phyloP scores from a whole-genome alignment of 2,797 vertebrate genomes.

The Cuculus canorus region DNA sequence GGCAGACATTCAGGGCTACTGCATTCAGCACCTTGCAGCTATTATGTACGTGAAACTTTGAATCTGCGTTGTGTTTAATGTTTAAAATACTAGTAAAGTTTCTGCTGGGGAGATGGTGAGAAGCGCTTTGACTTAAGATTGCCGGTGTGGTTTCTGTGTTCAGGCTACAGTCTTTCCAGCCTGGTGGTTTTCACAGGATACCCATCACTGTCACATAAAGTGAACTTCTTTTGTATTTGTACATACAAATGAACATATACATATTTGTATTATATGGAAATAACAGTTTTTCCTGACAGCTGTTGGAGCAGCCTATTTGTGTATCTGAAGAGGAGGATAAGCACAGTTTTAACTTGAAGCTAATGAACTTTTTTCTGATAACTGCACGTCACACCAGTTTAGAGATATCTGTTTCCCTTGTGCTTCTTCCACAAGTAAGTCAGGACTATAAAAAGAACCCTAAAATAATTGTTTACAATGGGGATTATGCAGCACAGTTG shows the following conservation, averaged over 20 bases:
- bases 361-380: background rate
- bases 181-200: background rate
- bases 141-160: background rate
- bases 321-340: background rate
- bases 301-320: background rate
- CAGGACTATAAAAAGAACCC: background rate
- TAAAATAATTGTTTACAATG: background rate
- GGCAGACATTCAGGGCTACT: background rate
- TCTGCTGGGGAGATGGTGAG: background rate
- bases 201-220: background rate
- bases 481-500: background rate
- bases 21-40: background rate
- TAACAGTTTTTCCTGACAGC: background rate
- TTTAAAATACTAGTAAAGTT: background rate
- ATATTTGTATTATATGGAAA: background rate
- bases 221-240: too few relatives aligned
- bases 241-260: too few relatives aligned
- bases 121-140: background rate
- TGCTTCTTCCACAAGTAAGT: background rate
- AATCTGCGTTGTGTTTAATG: background rate
- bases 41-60: background rate
- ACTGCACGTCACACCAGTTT: background rate
- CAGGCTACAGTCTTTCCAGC: rapidly evolving
- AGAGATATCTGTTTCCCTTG: background rate
- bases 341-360: background rate